phyloP scores from a whole-genome alignment of 2,113 vertebrate genomes.

The Sander vitreus region DNA sequence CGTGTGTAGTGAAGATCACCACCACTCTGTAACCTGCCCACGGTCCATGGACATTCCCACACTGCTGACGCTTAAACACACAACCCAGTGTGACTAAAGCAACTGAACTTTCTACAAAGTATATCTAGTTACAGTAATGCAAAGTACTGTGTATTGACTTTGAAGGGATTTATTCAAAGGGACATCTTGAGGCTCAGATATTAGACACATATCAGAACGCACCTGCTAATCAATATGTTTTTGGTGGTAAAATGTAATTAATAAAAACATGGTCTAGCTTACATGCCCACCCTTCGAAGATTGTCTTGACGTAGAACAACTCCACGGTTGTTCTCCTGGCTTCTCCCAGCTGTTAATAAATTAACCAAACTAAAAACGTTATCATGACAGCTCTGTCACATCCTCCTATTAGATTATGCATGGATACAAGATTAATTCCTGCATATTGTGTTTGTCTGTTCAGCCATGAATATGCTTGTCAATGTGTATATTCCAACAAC shows the following conservation, averaged over 20 bases:
- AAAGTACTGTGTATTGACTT: background rate
- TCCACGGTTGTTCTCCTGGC: background rate
- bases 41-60: background rate
- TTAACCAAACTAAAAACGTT: background rate
- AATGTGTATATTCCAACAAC: background rate
- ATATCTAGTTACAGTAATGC: background rate
- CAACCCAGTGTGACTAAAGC: conserved; percentile 16
- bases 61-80: conserved; percentile 21
- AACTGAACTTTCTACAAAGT: background rate
- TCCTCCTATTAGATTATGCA: background rate
- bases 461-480: background rate
- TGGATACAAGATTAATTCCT: background rate
- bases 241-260: background rate
- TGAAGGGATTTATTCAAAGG: background rate
- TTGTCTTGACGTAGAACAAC: background rate
- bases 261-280: background rate
- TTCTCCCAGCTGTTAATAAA: background rate
- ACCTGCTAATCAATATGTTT: background rate
- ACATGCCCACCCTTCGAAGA: background rate
- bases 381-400: background rate
- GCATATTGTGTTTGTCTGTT: background rate
- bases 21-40: conserved; percentile 48
- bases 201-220: background rate
- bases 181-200: background rate
- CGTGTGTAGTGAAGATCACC: conserved; percentile 40